Conservation (phyloP, 1,140 invertebrate genomes). For the Teleopsis dalmanni region DNA sequence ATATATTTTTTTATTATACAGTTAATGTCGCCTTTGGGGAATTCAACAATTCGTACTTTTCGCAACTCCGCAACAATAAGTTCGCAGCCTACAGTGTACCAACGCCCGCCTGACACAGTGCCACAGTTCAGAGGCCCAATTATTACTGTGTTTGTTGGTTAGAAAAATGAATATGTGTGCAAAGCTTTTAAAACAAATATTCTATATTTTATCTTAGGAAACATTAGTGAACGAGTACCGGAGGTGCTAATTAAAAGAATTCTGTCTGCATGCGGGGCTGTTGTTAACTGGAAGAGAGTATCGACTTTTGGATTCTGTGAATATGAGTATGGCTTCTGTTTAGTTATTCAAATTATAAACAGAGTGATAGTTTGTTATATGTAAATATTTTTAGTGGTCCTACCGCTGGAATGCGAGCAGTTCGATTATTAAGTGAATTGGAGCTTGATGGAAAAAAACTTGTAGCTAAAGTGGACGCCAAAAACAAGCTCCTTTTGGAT, state of each 20-base stretch:
- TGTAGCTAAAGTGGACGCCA: conserved; percentile 95
- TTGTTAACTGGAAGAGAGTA: conserved; percentile 94
- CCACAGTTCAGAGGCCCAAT: conserved; percentile 63
- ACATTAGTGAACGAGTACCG: conserved; percentile 91
- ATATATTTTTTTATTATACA: conserved; percentile 19
- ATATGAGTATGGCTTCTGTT: conserved; percentile 45
- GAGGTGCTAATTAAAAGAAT: conserved; percentile 93
- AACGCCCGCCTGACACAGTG: conserved; percentile 31
- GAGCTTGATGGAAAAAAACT: conserved; percentile 89
- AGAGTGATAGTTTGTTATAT: background rate
- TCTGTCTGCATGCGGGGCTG: conserved; percentile 81
- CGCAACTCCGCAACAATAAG: conserved; percentile 43
- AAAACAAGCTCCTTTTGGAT: conserved; percentile 89
- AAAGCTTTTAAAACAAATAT: conserved; percentile 4
- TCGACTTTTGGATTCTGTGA: conserved; percentile 99
- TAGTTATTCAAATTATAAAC: background rate
- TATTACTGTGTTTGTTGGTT: conserved; percentile 91
- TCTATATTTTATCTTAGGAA: conserved; percentile 54
- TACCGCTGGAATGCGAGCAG: conserved; percentile 88
- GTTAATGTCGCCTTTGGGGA: conserved; percentile 48
- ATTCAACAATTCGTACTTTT: conserved; percentile 40
- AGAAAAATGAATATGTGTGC: conserved; percentile 12
- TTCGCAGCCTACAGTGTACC: conserved; percentile 40
- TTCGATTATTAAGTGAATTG: conserved; percentile 88
- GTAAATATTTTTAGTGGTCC: conserved; percentile 58